Evolutionary conservation across 2,888 invertebrate species (phyloP), one percentile per base, ranked within the genome.

Genomic region (Sthenelais limicola): DNA sequence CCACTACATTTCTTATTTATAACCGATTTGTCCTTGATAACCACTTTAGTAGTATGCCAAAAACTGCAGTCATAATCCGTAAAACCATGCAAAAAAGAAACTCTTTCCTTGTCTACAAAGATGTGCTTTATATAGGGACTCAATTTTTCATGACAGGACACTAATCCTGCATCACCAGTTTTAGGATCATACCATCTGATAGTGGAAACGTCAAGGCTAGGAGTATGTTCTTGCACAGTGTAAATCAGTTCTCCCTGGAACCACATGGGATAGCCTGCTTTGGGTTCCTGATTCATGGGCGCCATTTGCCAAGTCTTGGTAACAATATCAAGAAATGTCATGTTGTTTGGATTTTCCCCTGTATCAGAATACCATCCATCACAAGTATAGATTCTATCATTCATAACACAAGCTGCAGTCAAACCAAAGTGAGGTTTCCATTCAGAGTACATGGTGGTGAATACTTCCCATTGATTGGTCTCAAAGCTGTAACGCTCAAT

Each of bases 401-500:
- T 4, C 18, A 58, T n/a, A n/a, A 58, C 58, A 9, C 33, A 58
- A n/a, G n/a, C n/a, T n/a, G n/a, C 58, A n/a, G 35, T 58, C 5
- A 58, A 33, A 24, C 58, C 33, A 38, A 35, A 58, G 5, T 33
- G 38, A n/a, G 58, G 35, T 38, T 24, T 15, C 58, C 58, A 58
- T 33, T 33, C 7, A 4, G 58, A 38, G 24, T 35, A 58, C 58
- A 58, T 58, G 4, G 3, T 58, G 15, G 47, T 47, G 18, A 67
- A 38, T 3, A 28, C 47, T 28, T 67, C 67, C 67, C 67, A 67
- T 43, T 47, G 24, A 28, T 67, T 24, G 3, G 67, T 67, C 28
- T 67, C 43, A n/a, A 67, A 67, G 47, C 43, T 43, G 47, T 67
- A 67, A 5, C 67, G 15, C 26, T 67, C 67, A 3, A 67, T 47